These are phyloP conservation scores for Archips xylosteana DNA, from an alignment of 2,888 invertebrate genomes.

Conservation along the genomic window DNA sequence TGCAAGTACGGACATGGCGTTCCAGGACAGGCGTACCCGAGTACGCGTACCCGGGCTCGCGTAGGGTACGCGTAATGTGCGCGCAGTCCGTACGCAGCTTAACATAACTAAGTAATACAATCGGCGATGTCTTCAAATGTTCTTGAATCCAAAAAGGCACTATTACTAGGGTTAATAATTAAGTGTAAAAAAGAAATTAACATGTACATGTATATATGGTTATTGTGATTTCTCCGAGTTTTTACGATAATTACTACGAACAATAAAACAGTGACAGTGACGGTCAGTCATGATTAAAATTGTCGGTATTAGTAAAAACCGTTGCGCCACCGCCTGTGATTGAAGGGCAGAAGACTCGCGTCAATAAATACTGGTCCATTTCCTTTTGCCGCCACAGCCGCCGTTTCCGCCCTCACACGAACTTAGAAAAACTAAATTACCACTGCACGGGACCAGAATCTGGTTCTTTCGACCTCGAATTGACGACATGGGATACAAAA, in stretches of 20 bases:
- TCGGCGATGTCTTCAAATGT: no score
- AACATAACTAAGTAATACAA: no score
- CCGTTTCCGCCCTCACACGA: slow-evolving; percentile 38
- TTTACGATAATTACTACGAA: background rate
- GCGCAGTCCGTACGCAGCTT: no score
- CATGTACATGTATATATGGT: no score
- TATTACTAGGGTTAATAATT: no score
- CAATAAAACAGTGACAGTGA: background rate
- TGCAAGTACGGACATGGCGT: no score
- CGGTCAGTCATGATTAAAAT: slow-evolving; percentile 16
- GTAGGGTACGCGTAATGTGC: no score
- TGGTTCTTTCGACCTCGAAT: slow-evolving; percentile 39
- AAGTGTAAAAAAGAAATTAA: no score
- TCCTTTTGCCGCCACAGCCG: slow-evolving; percentile 41
- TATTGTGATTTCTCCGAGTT: background rate
- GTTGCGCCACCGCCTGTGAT: slow-evolving; percentile 37
- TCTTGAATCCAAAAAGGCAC: no score
- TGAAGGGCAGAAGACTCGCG: slow-evolving; percentile 41
- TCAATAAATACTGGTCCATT: slow-evolving; percentile 47
- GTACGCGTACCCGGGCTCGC: no score
- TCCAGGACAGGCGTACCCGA: no score
- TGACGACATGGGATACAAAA: slow-evolving; percentile 1
- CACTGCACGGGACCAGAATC: slow-evolving; percentile 25
- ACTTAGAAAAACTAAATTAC: slow-evolving; percentile 39
- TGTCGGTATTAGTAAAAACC: slow-evolving; percentile 23